Evolutionary conservation across 2,113 vertebrate species (phyloP).

Genomic region (Archocentrus centrarchus): DNA sequence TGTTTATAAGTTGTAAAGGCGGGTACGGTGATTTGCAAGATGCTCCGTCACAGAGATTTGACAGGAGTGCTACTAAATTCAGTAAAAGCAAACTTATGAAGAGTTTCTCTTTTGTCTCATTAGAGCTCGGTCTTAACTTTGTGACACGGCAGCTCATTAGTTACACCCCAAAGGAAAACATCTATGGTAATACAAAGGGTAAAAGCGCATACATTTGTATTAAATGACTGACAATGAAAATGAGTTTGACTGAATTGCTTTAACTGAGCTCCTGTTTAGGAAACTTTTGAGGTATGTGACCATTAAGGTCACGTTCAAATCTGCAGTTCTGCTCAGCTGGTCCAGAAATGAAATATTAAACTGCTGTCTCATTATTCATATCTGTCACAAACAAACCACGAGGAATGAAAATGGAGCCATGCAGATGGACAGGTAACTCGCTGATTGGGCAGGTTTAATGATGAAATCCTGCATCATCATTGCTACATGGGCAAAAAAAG

Average conservation of each 20-base stretch:
- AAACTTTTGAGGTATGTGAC: slow-evolving; percentile 2
- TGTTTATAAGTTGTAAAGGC: neutral
- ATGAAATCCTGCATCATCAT: neutral
- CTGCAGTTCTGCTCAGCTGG: neutral
- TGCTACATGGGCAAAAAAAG: neutral
- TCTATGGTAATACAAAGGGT: neutral
- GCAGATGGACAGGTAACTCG: neutral
- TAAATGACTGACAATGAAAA: neutral
- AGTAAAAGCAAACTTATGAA: neutral
- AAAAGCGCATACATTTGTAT: neutral
- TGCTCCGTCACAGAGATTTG: slow-evolving; percentile 21
- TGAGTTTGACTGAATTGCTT: neutral
- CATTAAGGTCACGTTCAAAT: slow-evolving; percentile 1
- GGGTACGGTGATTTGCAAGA: neutral
- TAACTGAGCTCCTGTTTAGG: neutral
- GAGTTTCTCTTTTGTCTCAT: slow-evolving; percentile 32
- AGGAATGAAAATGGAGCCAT: neutral
- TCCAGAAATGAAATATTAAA: neutral
- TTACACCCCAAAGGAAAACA: slow-evolving; percentile 12
- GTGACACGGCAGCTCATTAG: slow-evolving; percentile 31
- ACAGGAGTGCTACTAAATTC: slow-evolving; percentile 11
- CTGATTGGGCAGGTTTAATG: neutral
- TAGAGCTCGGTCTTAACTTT: slow-evolving; percentile 19
- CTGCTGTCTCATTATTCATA: neutral
- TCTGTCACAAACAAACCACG: neutral